Conservation (phyloP, 2,113 vertebrate genomes). For the Jacana jacana region DNA sequence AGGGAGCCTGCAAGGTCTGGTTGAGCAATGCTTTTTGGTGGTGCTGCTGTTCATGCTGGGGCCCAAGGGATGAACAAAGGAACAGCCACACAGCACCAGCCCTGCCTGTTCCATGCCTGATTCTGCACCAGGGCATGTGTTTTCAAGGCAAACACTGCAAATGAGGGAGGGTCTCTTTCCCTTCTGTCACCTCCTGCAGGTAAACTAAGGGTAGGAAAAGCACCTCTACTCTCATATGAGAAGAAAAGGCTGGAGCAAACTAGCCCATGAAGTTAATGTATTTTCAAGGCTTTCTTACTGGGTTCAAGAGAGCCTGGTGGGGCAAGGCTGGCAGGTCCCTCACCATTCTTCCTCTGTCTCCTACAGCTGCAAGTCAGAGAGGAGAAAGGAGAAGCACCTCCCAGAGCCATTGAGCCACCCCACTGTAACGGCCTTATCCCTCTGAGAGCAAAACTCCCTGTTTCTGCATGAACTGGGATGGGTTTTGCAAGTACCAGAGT, state of each 20-base stretch:
- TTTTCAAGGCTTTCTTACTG: neutral
- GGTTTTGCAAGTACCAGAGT: neutral
- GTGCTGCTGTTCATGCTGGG: neutral
- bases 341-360: neutral
- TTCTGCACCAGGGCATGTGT: neutral
- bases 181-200: neutral
- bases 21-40: neutral
- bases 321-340: neutral
- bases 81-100: neutral
- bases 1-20: neutral
- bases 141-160: neutral
- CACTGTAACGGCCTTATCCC: neutral
- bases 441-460: neutral
- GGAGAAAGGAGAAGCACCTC: neutral
- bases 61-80: fast-evolving
- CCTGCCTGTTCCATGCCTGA: neutral
- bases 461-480: neutral
- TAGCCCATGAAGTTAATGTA: neutral
- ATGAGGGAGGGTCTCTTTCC: fast-evolving
- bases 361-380: neutral
- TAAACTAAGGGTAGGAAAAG: neutral
- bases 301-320: neutral
- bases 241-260: neutral
- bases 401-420: neutral
- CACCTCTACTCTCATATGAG: neutral